Evolutionary conservation across 2,888 invertebrate species (phyloP).

Genomic region (Parochlus steinenii): DNA sequence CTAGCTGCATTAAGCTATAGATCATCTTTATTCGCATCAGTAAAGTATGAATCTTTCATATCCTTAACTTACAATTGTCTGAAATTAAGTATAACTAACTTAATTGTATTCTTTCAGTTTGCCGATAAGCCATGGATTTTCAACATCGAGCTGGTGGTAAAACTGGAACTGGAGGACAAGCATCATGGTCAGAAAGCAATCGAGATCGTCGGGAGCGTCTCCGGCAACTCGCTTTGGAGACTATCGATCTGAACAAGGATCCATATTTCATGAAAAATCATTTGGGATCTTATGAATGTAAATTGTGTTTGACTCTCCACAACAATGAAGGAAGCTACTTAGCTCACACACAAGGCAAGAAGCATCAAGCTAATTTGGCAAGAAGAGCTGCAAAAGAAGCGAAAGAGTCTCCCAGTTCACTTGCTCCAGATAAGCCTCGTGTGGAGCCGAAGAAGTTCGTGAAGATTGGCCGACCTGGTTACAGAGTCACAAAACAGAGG

Average conservation of each 20-base stretch:
- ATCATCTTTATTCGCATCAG: too few species aligned
- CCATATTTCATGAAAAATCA: constrained; percentile 99
- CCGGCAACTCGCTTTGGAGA: constrained; percentile 90
- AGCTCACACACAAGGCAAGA: constrained; percentile 98
- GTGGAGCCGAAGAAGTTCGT: constrained; percentile 99
- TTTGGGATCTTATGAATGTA: constrained; percentile 96
- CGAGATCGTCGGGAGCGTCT: constrained; percentile 89
- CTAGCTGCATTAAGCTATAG: too few species aligned
- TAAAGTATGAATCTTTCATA: too few species aligned
- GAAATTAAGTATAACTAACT: too few species aligned
- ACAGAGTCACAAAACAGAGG: constrained; percentile 94
- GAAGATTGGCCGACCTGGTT: constrained; percentile 97
- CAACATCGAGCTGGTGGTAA: constrained; percentile 98
- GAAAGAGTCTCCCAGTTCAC: constrained; percentile 85
- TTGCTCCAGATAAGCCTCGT: constrained; percentile 88
- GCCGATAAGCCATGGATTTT: constrained; percentile 65
- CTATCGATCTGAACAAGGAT: constrained; percentile 97
- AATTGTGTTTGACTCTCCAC: constrained; percentile 92
- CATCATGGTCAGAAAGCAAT: constrained; percentile 97
- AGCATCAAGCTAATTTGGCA: constrained; percentile 97
- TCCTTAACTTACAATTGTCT: too few species aligned
- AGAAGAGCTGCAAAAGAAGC: constrained; percentile 97
- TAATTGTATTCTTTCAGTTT: too few species aligned
- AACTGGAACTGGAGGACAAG: constrained; percentile 98
- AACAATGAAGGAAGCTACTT: constrained; percentile 99